Base-by-base conservation (phyloP, 2,113 vertebrate genomes). In the Bubo bubo region DNA sequence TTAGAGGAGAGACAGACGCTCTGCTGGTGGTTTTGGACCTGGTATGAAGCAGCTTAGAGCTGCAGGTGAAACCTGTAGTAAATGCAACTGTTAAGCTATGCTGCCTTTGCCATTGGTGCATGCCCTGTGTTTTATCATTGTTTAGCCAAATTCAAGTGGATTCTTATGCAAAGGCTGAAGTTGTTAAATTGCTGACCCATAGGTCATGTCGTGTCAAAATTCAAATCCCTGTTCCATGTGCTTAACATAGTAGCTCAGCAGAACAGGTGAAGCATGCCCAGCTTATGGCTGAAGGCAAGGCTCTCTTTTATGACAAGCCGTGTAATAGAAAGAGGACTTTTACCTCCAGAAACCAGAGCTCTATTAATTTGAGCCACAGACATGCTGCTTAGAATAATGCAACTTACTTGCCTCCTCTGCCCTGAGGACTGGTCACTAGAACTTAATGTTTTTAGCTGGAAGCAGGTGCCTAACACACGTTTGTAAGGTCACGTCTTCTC, bases 351-450 rank as follows among this genome's bases (percentile, higher is more conserved):
- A 81, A 64, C 19, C 8, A 49, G 9, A 19, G 56, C 22, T 80
- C 14, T 39, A 4, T 80, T 64, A 34, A 34, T 49, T 55, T 81
- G 52, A 81, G 39, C 19, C 28, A 47, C 35, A 79, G 72, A 37
- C 1, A 1, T 53, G 23, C n/a, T 1, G 0, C 50, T 77, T 71
- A 53, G 22, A 63, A 11, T 37, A 53, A 47, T 0, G 3, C 55
- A 30, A 64, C 49, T 85, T 49, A 23, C 6, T 68, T 85, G 32
- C 50, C 6, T 68, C 15, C 45, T 86, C 19, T 84, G 30, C 16
- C 56, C 12, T 39, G 18, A 56, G 56, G 81, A 34, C 39, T 63
- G 22, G 16, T 45, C 11, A 23, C 47, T 88, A 27, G 32, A 83
- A 84, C 9, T 26, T 62, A 47, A 20, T 50, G 8, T 55, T 72